A percentile compares a stretch with the other conserved stretches of the same genome.
Evolutionary conservation across 1,140 invertebrate species (phyloP).

Genomic region (Hycleus cichorii): DNA sequence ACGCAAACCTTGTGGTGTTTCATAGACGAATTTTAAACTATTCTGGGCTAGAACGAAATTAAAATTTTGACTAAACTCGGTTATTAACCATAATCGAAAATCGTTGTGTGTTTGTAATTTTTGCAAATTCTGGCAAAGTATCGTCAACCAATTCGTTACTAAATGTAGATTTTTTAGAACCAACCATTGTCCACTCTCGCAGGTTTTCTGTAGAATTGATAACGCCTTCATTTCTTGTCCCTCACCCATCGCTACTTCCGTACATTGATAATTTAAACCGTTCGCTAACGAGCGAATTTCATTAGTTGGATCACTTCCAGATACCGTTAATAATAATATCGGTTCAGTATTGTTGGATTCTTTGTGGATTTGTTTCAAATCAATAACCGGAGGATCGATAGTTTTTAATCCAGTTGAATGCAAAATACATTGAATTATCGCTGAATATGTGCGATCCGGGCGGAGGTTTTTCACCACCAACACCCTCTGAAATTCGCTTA

Average conservation of each 20-base stretch:
- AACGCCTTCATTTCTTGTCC: conserved; percentile 56
- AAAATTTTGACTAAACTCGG: conserved; percentile 62
- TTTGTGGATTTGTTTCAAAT: conserved; percentile 50
- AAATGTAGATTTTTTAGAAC: conserved; percentile 86
- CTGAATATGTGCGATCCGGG: conserved; percentile 71
- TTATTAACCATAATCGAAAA: conserved; percentile 69
- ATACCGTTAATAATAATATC: conserved; percentile 65
- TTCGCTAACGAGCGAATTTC: conserved; percentile 62
- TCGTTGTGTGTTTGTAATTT: conserved; percentile 49
- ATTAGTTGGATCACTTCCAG: conserved; percentile 76
- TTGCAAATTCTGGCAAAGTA: conserved; percentile 65
- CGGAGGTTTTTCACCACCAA: conserved; percentile 72
- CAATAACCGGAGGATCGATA: conserved; percentile 55
- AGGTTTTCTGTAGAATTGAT: conserved; percentile 39
- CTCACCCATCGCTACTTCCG: conserved; percentile 42
- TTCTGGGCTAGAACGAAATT: conserved; percentile 45
- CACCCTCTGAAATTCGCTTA: conserved; percentile 77
- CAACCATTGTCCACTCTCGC: conserved; percentile 52
- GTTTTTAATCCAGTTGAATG: conserved; percentile 56
- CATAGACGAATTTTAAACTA: conserved; percentile 74
- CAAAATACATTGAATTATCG: conserved; percentile 63
- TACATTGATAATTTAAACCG: conserved; percentile 16
- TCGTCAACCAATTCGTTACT: conserved; percentile 67
- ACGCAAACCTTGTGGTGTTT: conserved; percentile 61
- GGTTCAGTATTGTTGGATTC: conserved; percentile 58